A percentile compares a stretch with the other conserved stretches of the same genome.
phyloP scores from a whole-genome alignment of 2,797 vertebrate genomes.

The Paguma larvata region DNA sequence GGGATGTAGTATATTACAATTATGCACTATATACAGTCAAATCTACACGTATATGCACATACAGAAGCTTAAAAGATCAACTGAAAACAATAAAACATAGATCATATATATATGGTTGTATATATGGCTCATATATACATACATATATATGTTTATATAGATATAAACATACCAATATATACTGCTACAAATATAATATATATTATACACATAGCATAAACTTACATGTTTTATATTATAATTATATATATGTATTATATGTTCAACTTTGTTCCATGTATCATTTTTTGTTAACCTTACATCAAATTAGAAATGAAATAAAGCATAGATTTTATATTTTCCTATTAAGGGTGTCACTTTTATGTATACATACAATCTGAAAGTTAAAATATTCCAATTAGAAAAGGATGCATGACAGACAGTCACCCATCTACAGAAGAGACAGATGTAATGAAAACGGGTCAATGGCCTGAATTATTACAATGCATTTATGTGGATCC shows the following conservation, averaged over 20 bases:
- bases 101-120: not conserved
- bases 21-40: not conserved
- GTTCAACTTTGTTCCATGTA: not conserved
- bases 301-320: not conserved
- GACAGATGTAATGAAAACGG: not conserved
- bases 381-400: not conserved
- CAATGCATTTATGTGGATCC: not conserved
- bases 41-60: not conserved
- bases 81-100: not conserved
- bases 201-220: not conserved
- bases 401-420: not conserved
- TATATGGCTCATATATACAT: too few relatives aligned
- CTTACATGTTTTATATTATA: not conserved
- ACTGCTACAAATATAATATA: not conserved
- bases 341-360: not conserved
- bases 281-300: not conserved
- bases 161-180: not conserved
- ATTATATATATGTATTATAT: not conserved
- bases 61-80: not conserved
- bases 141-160: not conserved
- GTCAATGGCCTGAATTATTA: not conserved
- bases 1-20: not conserved
- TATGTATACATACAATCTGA: not conserved
- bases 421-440: not conserved
- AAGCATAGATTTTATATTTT: not conserved